A percentile compares a stretch with the other conserved stretches of the same genome.
These are phyloP conservation scores for Thermophis baileyi DNA, from an alignment of 2,113 vertebrate species.

Conservation along the genomic window DNA sequence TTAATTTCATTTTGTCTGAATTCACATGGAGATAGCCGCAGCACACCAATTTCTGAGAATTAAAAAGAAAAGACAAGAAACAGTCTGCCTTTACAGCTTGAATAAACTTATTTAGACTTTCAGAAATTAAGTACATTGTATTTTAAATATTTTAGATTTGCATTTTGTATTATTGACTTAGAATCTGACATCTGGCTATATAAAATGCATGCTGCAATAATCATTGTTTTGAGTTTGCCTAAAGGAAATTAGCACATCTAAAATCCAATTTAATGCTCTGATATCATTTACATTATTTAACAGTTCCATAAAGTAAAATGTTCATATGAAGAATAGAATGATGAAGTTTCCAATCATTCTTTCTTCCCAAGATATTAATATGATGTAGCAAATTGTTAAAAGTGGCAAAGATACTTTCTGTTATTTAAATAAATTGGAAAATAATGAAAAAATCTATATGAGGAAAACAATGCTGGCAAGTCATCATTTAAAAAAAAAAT, in stretches of 20 bases:
- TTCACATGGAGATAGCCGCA: slow-evolving; percentile 20
- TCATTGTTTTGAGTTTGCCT: slow-evolving; percentile 4
- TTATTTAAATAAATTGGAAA: neutral
- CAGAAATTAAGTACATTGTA: slow-evolving; percentile 35
- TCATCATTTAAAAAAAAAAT: no score
- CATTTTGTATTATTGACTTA: slow-evolving; percentile 11
- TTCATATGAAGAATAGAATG: neutral
- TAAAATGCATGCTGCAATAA: slow-evolving; percentile 21
- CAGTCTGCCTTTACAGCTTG: slow-evolving; percentile 37
- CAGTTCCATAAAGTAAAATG: neutral
- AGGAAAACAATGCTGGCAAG: no score
- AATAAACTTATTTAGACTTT: slow-evolving; percentile 27
- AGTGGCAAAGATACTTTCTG: slow-evolving; percentile 2
- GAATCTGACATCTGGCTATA: neutral
- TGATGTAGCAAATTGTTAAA: neutral
- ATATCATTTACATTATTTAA: slow-evolving; percentile 32
- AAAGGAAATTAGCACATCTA: slow-evolving; percentile 16
- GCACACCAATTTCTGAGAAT: slow-evolving; percentile 23
- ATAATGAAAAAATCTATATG: neutral
- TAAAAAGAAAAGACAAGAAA: neutral
- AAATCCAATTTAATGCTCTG: slow-evolving; percentile 15
- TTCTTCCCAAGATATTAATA: slow-evolving; percentile 5
- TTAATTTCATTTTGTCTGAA: slow-evolving; percentile 42
- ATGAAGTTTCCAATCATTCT: neutral
- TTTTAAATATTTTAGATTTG: slow-evolving; percentile 33